Evolutionary conservation across 2,888 invertebrate species (phyloP).

Genomic region (Dromius quadrimaculatus): DNA sequence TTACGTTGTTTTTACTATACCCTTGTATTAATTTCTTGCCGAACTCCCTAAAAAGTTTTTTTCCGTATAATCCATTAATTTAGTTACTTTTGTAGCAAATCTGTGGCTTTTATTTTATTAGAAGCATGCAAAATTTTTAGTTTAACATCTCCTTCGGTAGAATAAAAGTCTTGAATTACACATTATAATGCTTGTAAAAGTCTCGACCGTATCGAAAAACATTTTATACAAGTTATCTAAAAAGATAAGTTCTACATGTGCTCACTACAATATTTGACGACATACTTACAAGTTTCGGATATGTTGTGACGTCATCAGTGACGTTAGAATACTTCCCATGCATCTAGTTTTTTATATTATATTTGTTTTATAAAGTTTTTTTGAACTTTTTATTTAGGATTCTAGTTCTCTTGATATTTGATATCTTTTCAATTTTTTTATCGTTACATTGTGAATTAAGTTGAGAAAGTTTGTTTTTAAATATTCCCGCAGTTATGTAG

Average conservation of each 20-base stretch:
- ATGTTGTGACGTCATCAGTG: slow-evolving; percentile 22
- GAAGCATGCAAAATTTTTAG: too few relatives aligned
- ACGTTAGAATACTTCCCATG: slow-evolving; percentile 9
- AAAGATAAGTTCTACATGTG: slow-evolving; percentile 20
- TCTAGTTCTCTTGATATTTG: slow-evolving; percentile 19
- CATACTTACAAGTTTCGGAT: slow-evolving; percentile 26
- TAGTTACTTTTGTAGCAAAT: too few relatives aligned
- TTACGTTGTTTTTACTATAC: too few relatives aligned
- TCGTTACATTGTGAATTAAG: slow-evolving; percentile 1
- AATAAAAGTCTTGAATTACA: too few relatives aligned
- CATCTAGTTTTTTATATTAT: slow-evolving; percentile 3
- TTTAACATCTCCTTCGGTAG: too few relatives aligned
- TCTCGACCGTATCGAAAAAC: slow-evolving; percentile 3
- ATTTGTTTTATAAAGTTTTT: slow-evolving; percentile 5
- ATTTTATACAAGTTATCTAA: slow-evolving; percentile 22
- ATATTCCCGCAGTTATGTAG: slow-evolving; percentile 7
- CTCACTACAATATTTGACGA: slow-evolving; percentile 17
- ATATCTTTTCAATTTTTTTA: slow-evolving; percentile 16
- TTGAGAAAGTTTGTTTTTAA: slow-evolving; percentile 7
- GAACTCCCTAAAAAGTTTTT: too few relatives aligned
- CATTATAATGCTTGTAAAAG: not conserved
- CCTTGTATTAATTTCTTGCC: too few relatives aligned
- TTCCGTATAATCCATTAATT: too few relatives aligned
- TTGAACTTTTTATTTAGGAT: slow-evolving; percentile 19
- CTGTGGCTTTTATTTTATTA: too few relatives aligned